Conservation (phyloP, 2,797 vertebrate genomes). For the Rhodeus uyekii region DNA sequence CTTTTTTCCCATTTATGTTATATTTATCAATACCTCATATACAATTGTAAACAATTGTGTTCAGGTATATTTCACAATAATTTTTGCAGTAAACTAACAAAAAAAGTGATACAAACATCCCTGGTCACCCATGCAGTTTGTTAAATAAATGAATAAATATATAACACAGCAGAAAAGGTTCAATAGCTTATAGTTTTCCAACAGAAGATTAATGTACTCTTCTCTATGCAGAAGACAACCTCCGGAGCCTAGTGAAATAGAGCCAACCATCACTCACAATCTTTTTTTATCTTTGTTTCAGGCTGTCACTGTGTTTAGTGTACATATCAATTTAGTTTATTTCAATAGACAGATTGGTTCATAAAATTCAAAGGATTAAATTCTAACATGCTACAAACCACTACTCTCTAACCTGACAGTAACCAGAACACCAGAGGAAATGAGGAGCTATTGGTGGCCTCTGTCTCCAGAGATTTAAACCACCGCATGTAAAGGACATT, state of each 20-base stretch:
- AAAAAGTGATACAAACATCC: neutral
- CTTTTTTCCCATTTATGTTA: neutral
- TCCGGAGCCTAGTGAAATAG: neutral
- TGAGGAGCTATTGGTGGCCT: slow-evolving; percentile 44
- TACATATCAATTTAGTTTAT: neutral
- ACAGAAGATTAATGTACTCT: neutral
- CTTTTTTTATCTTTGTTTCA: neutral
- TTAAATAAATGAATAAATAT: neutral
- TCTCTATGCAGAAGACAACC: neutral
- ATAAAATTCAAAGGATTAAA: neutral
- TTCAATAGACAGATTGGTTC: neutral
- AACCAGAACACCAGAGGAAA: slow-evolving; percentile 43
- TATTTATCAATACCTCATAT: neutral
- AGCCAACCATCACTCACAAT: neutral
- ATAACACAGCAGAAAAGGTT: neutral
- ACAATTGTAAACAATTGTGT: neutral
- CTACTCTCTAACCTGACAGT: slow-evolving; percentile 30
- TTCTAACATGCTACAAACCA: slow-evolving; percentile 32
- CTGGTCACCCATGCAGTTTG: neutral
- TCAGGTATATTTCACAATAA: neutral
- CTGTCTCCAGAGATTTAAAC: slow-evolving; percentile 40
- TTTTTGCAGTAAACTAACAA: neutral
- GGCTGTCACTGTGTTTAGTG: neutral
- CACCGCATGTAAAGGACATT: slow-evolving; percentile 50
- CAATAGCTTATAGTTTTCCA: neutral